A percentile compares a stretch with the other conserved stretches of the same genome.
Conservation (phyloP, 2,113 vertebrate species). For the Lathamus discolor region DNA sequence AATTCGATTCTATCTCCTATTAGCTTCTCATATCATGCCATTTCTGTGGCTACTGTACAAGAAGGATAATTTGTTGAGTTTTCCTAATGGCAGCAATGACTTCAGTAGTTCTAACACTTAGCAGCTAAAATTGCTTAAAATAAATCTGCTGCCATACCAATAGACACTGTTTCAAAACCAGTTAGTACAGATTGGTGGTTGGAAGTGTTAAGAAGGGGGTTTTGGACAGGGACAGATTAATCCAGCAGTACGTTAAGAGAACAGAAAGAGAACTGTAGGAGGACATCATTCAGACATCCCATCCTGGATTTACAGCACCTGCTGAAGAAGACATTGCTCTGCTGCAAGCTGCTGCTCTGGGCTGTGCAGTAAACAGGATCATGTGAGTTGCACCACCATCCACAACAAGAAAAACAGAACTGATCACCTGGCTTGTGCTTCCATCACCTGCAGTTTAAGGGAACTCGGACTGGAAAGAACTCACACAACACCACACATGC, state of each 20-base stretch:
- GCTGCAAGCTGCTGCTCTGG: not conserved
- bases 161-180: not conserved
- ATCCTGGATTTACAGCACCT: not conserved
- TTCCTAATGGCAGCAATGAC: not conserved
- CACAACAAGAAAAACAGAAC: not conserved
- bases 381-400: not conserved
- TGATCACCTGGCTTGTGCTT: not conserved
- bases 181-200: not conserved
- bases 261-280: not conserved
- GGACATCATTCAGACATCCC: not conserved
- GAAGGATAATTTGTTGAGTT: not conserved
- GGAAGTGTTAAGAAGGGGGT: not conserved
- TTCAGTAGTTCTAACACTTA: not conserved
- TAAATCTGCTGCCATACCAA: not conserved
- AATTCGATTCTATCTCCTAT: not conserved
- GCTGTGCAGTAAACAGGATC: not conserved
- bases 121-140: not conserved
- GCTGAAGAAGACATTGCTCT: not conserved
- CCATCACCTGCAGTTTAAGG: not conserved
- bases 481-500: fast-evolving
- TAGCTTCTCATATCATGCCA: not conserved
- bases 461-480: not conserved
- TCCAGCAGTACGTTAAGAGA: not conserved
- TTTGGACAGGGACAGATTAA: not conserved
- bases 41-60: not conserved